Percentiles rank a stretch among this genome's conserved stretches.
Evolutionary conservation across 2,888 invertebrate species (phyloP).

Genomic region (Octodonta nipae): DNA sequence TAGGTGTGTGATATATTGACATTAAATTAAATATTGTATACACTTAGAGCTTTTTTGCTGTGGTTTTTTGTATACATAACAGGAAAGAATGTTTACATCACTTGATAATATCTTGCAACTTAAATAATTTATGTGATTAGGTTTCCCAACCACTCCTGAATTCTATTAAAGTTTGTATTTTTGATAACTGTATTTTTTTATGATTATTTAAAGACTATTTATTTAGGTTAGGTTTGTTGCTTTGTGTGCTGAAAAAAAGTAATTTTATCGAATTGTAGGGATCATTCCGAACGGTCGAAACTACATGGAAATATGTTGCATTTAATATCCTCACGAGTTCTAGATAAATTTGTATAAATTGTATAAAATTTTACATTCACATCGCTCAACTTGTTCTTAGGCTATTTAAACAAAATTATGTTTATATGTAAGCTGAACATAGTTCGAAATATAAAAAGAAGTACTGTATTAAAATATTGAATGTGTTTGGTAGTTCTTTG

Average conservation of each 20-base stretch:
- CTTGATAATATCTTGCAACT: conserved; percentile 13
- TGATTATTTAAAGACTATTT: conserved; percentile 26
- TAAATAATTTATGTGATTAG: conserved; percentile 21
- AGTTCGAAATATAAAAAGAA: conserved; percentile 21
- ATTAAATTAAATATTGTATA: too few relatives aligned
- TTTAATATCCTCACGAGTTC: conserved; percentile 1
- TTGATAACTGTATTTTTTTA: conserved; percentile 29
- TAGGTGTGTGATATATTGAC: too few relatives aligned
- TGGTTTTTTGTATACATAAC: too few relatives aligned
- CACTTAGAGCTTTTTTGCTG: too few relatives aligned
- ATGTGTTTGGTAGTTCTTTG: conserved; percentile 36
- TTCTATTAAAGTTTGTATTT: conserved; percentile 28
- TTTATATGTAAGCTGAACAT: conserved; percentile 30
- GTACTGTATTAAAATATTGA: conserved; percentile 29
- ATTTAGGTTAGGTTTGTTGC: conserved; percentile 21
- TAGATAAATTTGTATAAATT: conserved; percentile 12
- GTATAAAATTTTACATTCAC: conserved; percentile 15
- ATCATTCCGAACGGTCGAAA: not conserved
- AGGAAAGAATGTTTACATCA: too few relatives aligned
- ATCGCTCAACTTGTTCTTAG: conserved; percentile 26
- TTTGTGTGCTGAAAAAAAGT: conserved; percentile 1
- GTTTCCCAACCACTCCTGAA: conserved; percentile 11
- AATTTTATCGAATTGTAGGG: conserved; percentile 3
- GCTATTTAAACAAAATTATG: conserved; percentile 16
- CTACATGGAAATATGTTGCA: not conserved